phyloP scores from a whole-genome alignment of 2,888 invertebrate species.

The Luperina nickerlii region DNA sequence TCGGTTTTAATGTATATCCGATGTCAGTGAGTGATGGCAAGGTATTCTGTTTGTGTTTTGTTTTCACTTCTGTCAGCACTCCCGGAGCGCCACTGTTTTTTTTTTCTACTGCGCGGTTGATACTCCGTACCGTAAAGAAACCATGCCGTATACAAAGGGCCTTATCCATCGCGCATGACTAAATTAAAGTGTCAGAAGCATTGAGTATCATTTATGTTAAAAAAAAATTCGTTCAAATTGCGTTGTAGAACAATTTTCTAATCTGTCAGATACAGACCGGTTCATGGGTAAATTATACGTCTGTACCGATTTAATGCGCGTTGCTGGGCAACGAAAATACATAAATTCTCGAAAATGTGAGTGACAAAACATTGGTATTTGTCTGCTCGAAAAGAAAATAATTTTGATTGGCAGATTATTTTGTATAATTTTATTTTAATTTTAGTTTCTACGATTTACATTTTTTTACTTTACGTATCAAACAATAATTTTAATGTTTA shows the following conservation, averaged over 20 bases:
- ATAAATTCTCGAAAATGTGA: neutral
- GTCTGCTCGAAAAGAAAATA: neutral
- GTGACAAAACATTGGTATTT: no score
- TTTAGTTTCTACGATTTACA: no score
- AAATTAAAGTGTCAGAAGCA: conserved; percentile 53
- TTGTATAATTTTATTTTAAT: no score
- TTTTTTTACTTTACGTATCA: no score
- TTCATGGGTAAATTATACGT: conserved; percentile 50
- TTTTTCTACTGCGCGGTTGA: neutral
- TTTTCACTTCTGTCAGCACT: no score
- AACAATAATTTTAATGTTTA: no score
- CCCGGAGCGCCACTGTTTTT: no score
- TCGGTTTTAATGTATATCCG: no score
- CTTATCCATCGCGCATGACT: conserved; percentile 21
- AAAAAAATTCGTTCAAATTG: conserved; percentile 61
- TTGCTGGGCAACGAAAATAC: conserved; percentile 17
- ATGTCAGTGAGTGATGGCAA: no score
- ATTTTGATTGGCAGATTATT: neutral
- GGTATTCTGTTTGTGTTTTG: no score
- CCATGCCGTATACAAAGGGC: neutral
- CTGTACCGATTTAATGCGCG: conserved; percentile 1
- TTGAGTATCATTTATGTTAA: conserved; percentile 41
- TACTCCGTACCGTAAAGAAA: neutral
- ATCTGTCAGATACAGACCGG: conserved; percentile 64
- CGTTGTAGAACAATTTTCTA: conserved; percentile 63